phyloP scores from a whole-genome alignment of 2,113 vertebrate genomes.

The Rutilus rutilus region DNA sequence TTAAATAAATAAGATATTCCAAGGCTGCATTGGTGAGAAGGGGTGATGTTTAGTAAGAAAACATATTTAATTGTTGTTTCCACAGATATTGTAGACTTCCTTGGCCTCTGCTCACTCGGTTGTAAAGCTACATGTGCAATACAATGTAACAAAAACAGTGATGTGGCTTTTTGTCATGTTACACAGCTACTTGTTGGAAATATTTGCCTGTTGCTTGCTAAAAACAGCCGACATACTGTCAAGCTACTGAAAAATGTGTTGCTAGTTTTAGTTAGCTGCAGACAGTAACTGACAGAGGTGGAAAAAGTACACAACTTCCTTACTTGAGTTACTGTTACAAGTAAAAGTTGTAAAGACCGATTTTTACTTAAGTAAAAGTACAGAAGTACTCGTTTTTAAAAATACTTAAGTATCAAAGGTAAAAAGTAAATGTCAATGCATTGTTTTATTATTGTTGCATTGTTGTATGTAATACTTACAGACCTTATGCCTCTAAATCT shows the following conservation, averaged over 20 bases:
- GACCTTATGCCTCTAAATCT: no score
- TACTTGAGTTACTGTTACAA: no score
- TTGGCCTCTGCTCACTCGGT: not conserved
- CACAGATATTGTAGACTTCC: not conserved
- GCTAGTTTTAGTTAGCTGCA: not conserved
- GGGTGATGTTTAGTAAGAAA: not conserved
- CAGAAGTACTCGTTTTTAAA: no score
- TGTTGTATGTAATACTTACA: no score
- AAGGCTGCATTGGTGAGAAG: not conserved
- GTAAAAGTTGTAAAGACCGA: no score
- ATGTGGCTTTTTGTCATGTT: not conserved
- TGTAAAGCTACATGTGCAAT: not conserved
- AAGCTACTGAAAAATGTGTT: not conserved
- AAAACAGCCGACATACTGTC: not conserved
- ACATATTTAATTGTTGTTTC: not conserved
- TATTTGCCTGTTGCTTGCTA: not conserved
- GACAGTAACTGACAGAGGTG: not conserved
- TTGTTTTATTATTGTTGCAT: no score
- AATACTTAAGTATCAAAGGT: no score
- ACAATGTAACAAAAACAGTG: not conserved
- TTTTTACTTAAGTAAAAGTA: no score
- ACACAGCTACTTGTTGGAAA: not conserved
- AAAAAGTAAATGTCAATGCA: no score
- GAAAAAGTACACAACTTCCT: no score
- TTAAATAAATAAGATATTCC: not conserved